Base-by-base conservation (phyloP, 2,888 invertebrate species). In the Himalopsyche tibetana region DNA sequence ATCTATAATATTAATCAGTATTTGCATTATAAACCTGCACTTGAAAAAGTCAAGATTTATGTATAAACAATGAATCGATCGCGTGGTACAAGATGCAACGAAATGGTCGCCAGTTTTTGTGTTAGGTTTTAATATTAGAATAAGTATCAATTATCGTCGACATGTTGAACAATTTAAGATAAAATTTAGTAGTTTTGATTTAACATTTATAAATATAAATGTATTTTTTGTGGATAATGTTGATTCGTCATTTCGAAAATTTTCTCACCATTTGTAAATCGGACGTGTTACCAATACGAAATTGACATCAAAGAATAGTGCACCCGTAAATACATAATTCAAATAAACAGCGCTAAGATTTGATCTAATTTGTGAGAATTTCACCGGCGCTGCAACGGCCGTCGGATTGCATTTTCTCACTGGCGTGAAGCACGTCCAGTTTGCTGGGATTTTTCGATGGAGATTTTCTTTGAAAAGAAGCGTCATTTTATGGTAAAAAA, bases 231-330 rank as follows among this genome's bases (percentile, higher is more conserved):
- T 19, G 8, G n/a, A 56, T n/a, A 6, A 56, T n/a, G 17, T 5
- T 19, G 5, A 56, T 56, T n/a, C 6, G 11, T 3, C 28, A 63
- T 63, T 19, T 28, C 6, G 19, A n/a, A 63, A 19, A 19, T 63
- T 63, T 63, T 63, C 63, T 63, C 63, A 28, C 28, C 63, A 28
- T 28, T 63, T 28, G 28, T 8, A 63, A 63, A 63, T 19, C 28
- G 63, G 19, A 63, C 63, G 63, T 63, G 63, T 63, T 63, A 19
- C 63, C 63, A 63, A 63, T 63, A 63, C 19, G 63, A 63, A 63
- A 11, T 63, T n/a, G 28, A 8, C n/a, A 28, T 63, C 63, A 63
- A 63, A 63, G 19, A 63, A 63, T 8, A 11, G 28, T 9, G 0
- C 4, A 15, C 15, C 4, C 4, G 51, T 51, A 51, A 51, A 51